Evolutionary conservation across 1,140 invertebrate genomes (phyloP).

Genomic region (Fopius arisanus): DNA sequence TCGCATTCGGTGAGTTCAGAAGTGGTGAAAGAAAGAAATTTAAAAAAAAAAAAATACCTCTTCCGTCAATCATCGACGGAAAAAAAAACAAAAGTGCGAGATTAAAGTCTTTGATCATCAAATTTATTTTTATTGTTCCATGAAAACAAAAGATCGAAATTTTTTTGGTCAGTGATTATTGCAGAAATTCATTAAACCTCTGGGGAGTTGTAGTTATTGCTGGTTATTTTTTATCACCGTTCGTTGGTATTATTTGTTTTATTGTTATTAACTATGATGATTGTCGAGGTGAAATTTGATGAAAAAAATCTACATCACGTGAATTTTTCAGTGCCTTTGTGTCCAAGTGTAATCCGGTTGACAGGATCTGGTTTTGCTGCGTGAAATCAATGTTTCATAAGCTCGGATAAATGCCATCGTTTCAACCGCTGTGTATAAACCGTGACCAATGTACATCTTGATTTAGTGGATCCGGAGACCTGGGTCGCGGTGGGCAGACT

Average conservation of each 20-base stretch:
- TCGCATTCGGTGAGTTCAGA: neutral
- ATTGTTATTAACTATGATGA: too few relatives aligned
- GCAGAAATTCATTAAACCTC: neutral
- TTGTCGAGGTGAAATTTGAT: too few relatives aligned
- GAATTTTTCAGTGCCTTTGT: constrained; percentile 19
- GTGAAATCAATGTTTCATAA: constrained; percentile 67
- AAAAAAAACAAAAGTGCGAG: neutral
- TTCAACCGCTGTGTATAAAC: constrained; percentile 44
- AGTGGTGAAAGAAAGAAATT: neutral
- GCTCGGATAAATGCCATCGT: constrained; percentile 57
- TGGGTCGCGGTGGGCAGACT: neutral
- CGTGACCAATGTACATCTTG: constrained; percentile 66
- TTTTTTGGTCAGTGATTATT: neutral
- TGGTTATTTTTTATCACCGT: too few relatives aligned
- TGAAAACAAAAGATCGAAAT: neutral
- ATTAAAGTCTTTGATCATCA: constrained; percentile 5
- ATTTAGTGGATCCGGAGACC: constrained; percentile 60
- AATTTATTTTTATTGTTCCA: neutral
- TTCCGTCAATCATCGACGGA: neutral
- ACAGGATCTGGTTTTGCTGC: constrained; percentile 40
- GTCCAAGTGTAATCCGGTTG: neutral
- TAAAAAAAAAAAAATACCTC: neutral
- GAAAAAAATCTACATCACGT: neutral
- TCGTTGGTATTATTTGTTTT: too few relatives aligned
- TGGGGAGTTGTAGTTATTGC: too few relatives aligned